Base-by-base conservation (phyloP, 2,113 vertebrate genomes). In the Carettochelys insculpta region DNA sequence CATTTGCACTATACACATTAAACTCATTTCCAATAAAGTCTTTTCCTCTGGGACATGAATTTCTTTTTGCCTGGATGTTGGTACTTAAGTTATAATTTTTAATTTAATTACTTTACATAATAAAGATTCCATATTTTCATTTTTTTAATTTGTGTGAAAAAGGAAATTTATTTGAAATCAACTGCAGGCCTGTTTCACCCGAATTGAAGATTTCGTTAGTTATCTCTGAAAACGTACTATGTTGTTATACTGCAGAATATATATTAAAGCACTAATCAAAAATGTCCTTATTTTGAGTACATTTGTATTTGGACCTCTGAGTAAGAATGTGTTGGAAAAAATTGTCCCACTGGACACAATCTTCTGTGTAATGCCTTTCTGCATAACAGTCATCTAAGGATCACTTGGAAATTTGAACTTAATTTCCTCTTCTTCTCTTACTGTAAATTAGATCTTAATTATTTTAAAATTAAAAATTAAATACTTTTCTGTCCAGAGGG, bases 301-400 rank as follows among this genome's bases (percentile, higher is more conserved):
- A 38, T 92, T 45, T 85, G 86, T 11, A 0, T 22, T 80, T 78
- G 75, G 91, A 90, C 45, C 86, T 81, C 51, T 2, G 91, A 96
- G 96, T 95, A 95, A 96, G 96, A 27, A 93, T 88, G 87, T 89
- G 43, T 91, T 25, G 20, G n/a, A 38, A 20, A 11, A 86, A 29
- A 43, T 22, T 1, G 61, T 89, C 86, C n/a, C 92, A 84, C 24
- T 86, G 94, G 94, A 87, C 80, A 87, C 5, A 86, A 87, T 88
- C 77, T 4, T 95, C 95, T 20, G 76, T 20, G 76, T 84, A 56
- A 34, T 95, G 90, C 65, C 52, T 87, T 41, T 29, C 86, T 90
- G 65, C 90, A 25, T 79, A 85, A 41, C 22, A 12, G 3, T 43
- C 77, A 14, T 16, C 85, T 53, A 38, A 75, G 25, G 43, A n/a